Evolutionary conservation across 2,113 vertebrate genomes (phyloP), one percentile per base, ranked within the genome.

Genomic region (Urocolius indicus): DNA sequence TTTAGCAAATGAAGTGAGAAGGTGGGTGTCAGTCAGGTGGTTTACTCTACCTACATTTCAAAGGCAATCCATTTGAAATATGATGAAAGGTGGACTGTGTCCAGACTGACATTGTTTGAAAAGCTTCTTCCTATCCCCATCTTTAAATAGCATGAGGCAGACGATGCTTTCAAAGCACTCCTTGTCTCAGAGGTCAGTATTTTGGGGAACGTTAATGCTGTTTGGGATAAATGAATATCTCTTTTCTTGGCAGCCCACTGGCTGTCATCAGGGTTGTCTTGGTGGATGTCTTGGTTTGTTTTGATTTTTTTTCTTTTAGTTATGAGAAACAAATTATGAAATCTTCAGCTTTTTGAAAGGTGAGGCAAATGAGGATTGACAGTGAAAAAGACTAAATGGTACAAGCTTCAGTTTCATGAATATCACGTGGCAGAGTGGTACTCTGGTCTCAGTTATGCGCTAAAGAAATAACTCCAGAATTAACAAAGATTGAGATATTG

Each of bases 1-100:
- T 76, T 69, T 29, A 79, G 30, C n/a, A 84, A 77, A 68, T 62
- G 2, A 72, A 34, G 81, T 73, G 69, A 86, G 81, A 84, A 89
- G 55, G 30, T 89, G 62, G 8, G 16, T 92, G 83, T 89, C 89
- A 63, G 48, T 51, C 92, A 41, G n/a, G 19, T 89, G 51, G 58
- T 89, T 93, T 89, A 63, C 69, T 87, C 73, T 68, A 84, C 78
- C 81, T 85, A 46, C 54, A 52, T 93, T 92, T 95, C 91, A 94
- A 87, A 95, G 69, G 81, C 71, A 79, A 34, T 82, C 91, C 46
- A 76, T 83, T 62, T 49, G 67, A 89, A 95, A 93, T 51, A 67
- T 12, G 46, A 68, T 78, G 72, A 95, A 96, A 87, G 72, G 57
- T 83, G 86, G 52, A 76, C 75, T 22, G 24, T 66, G 38, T 88